phyloP scores from a whole-genome alignment of 2,888 invertebrate genomes.

The Conistra vaccinii region DNA sequence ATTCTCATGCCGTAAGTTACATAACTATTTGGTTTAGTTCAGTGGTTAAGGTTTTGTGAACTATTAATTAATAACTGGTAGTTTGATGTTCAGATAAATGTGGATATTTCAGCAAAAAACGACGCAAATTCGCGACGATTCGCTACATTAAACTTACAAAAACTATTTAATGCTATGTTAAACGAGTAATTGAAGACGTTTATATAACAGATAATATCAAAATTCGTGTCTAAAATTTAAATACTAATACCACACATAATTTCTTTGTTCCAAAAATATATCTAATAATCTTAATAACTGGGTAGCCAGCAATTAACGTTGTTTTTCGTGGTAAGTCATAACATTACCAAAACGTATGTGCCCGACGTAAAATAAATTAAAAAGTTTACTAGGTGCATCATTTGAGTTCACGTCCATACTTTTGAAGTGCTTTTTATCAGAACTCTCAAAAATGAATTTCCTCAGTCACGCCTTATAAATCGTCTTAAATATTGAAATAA shows the following conservation, averaged over 20 bases:
- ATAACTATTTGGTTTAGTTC: too few relatives aligned
- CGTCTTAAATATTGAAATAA: conserved; percentile 78
- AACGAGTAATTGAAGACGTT: conserved; percentile 49
- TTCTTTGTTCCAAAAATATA: conserved; percentile 44
- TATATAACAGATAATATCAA: conserved; percentile 42
- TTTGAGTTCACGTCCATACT: conserved; percentile 53
- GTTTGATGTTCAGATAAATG: background rate
- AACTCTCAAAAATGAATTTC: conserved; percentile 63
- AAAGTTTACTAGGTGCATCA: conserved; percentile 58
- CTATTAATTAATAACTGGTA: background rate
- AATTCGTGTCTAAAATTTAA: conserved; percentile 37
- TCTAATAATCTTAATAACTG: conserved; percentile 56
- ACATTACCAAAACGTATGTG: conserved; percentile 28
- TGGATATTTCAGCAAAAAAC: background rate
- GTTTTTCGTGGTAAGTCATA: conserved; percentile 47
- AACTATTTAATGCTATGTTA: conserved; percentile 46
- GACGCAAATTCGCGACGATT: conserved; percentile 12
- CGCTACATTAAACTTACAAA: conserved; percentile 36
- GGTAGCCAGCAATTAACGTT: conserved; percentile 54
- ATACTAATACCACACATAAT: conserved; percentile 41
- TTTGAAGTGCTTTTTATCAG: conserved; percentile 66
- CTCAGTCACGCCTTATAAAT: conserved; percentile 84
- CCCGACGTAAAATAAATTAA: conserved; percentile 47
- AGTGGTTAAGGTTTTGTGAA: too few relatives aligned
- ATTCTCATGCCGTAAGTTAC: too few relatives aligned